These are phyloP conservation scores for Pelvicachromis taeniatus DNA, from an alignment of 2,113 vertebrate genomes.

Conservation along the genomic window DNA sequence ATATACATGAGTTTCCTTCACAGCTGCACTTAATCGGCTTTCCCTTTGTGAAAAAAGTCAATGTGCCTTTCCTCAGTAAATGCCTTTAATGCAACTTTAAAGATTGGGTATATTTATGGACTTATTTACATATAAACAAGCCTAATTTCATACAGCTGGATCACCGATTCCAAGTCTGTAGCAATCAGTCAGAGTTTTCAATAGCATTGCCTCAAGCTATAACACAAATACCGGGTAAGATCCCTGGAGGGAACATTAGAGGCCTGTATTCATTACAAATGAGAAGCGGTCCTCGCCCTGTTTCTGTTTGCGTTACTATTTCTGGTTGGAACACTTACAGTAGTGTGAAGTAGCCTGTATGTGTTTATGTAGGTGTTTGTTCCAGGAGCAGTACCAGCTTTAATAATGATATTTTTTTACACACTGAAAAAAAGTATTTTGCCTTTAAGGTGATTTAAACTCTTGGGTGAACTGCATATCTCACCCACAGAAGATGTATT, in stretches of 20 bases:
- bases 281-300: neutral
- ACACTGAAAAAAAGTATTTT: neutral
- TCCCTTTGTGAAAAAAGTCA: slow-evolving; percentile 6
- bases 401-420: neutral
- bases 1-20: neutral
- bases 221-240: neutral
- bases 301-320: neutral
- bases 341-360: neutral
- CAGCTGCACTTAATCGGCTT: slow-evolving; percentile 11
- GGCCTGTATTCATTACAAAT: neutral
- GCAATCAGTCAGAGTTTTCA: slow-evolving; percentile 19
- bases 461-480: neutral
- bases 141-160: neutral
- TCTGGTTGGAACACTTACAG: neutral
- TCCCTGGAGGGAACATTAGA: neutral
- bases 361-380: neutral
- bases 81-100: neutral
- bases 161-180: neutral
- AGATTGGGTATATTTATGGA: slow-evolving; percentile 7
- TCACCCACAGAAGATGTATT: neutral
- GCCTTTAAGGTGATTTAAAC: neutral
- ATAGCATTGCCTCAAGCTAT: neutral
- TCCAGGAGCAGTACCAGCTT: neutral
- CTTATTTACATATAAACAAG: slow-evolving; percentile 47
- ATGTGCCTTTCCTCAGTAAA: slow-evolving; percentile 1